phyloP scores from a whole-genome alignment of 2,797 vertebrate genomes.

The Lepilemur septentrionalis region DNA sequence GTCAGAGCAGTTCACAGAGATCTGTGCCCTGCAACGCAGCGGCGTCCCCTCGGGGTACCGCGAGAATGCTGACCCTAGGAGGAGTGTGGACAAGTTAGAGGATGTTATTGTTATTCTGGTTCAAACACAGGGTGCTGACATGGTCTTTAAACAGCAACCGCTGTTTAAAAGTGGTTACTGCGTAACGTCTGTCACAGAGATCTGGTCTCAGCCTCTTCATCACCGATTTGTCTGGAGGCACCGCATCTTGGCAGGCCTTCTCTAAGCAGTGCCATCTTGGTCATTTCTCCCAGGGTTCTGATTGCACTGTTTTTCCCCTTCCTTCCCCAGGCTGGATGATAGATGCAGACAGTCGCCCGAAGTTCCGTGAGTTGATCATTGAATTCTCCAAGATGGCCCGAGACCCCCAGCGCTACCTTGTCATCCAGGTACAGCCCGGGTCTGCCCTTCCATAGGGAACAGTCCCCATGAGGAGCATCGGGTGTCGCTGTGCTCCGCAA shows the following conservation, averaged over 20 bases:
- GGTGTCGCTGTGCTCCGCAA: fast-evolving
- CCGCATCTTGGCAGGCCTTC: fast-evolving
- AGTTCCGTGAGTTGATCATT: slow-evolving; percentile 91
- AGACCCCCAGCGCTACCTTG: slow-evolving; percentile 94
- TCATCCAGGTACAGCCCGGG: slow-evolving; percentile 90
- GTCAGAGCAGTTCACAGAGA: neutral
- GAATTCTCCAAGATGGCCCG: slow-evolving; percentile 97
- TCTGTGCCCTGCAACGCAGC: fast-evolving
- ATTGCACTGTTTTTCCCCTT: neutral
- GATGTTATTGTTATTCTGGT: too few relatives aligned
- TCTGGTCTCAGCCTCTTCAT: neutral
- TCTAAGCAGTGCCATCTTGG: fast-evolving
- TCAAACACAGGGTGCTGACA: too few relatives aligned
- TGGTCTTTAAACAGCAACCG: neutral
- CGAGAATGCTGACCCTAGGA: neutral
- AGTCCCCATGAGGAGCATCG: neutral
- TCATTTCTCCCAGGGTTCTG: neutral
- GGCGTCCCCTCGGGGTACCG: fast-evolving
- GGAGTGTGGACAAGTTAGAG: fast-evolving
- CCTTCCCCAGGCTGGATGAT: slow-evolving; percentile 95
- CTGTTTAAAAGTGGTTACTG: too few relatives aligned
- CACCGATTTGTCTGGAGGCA: too few relatives aligned
- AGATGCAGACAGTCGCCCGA: slow-evolving; percentile 93
- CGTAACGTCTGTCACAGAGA: neutral
- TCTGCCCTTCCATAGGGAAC: too few relatives aligned